Percentiles rank a stretch among this genome's conserved stretches.
Conservation (phyloP, 2,113 vertebrate genomes). For the Callithrix jacchus region DNA sequence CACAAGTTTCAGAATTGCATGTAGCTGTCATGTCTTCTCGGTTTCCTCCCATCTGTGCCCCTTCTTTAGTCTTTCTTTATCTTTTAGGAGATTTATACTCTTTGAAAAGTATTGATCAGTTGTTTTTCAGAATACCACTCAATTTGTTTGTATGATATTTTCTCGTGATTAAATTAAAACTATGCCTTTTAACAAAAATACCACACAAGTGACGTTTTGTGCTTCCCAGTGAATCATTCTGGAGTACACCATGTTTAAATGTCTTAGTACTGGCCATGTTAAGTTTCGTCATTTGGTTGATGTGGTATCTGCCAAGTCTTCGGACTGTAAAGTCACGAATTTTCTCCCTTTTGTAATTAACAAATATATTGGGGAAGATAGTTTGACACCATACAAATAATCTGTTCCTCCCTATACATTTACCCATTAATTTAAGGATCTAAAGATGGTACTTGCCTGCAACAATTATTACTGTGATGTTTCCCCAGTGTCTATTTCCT, state of each 20-base stretch:
- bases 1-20: background rate
- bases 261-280: background rate
- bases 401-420: background rate
- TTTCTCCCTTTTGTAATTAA: background rate
- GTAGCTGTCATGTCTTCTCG: background rate
- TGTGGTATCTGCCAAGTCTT: background rate
- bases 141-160: background rate
- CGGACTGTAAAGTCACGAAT: no score
- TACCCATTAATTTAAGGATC: background rate
- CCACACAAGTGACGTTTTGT: background rate
- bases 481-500: background rate
- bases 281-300: background rate
- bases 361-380: background rate
- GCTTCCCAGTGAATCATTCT: background rate
- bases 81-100: background rate
- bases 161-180: background rate
- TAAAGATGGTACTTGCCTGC: background rate
- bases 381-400: background rate
- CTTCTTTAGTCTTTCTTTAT: background rate
- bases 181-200: background rate
- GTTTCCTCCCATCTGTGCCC: background rate
- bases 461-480: background rate
- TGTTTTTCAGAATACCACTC: background rate
- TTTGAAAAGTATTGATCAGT: background rate
- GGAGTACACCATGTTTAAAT: fast-evolving